Conservation (phyloP, 2,113 vertebrate species). For the Sinocyclocheilus anophthalmus region DNA sequence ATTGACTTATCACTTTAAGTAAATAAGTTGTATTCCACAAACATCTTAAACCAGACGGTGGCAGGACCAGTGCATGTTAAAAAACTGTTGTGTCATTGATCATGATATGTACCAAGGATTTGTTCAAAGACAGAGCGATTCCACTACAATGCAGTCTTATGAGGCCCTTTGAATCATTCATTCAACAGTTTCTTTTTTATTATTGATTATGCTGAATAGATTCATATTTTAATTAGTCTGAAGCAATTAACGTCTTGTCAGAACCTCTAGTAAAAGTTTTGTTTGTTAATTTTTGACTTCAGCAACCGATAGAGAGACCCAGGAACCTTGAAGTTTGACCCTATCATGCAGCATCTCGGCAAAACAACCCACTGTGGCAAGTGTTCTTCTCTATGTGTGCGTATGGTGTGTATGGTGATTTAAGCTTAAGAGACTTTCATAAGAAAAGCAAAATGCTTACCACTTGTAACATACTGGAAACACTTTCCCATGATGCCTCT, state of each 20-base stretch:
- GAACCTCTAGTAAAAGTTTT: neutral
- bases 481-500: conserved; percentile 91
- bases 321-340: too few species aligned
- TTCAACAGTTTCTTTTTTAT: neutral
- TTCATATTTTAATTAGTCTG: too few species aligned
- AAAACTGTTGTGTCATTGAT: neutral
- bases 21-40: too few species aligned
- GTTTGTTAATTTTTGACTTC: too few species aligned
- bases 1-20: too few species aligned
- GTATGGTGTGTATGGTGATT: neutral
- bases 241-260: too few species aligned
- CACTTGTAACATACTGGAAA: conserved; percentile 96
- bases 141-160: neutral
- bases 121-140: neutral
- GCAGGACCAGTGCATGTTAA: too few species aligned
- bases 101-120: neutral
- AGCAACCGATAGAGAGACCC: too few species aligned
- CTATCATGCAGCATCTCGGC: neutral
- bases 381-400: neutral
- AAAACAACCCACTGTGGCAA: neutral
- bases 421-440: neutral
- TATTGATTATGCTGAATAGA: neutral
- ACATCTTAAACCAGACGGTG: too few species aligned
- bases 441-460: conserved; percentile 74
- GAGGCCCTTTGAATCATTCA: too few species aligned